Conservation (phyloP, 2,113 vertebrate species). For the Benthochromis sp. region DNA sequence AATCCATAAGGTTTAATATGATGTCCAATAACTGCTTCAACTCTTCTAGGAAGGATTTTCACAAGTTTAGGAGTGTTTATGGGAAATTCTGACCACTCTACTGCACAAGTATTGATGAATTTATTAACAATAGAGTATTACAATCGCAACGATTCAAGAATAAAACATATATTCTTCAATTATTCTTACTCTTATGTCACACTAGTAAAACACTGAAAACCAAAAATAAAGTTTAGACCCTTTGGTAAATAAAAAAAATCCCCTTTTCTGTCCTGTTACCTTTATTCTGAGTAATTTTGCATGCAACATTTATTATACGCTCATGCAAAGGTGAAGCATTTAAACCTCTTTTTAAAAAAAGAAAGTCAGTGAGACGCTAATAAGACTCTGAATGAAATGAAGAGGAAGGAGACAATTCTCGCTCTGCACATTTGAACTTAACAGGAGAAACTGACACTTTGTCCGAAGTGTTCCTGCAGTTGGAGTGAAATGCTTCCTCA, state of each 20-base stretch:
- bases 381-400: background rate
- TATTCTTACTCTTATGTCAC: background rate
- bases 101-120: background rate
- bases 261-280: background rate
- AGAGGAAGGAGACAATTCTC: background rate
- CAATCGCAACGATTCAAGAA: background rate
- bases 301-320: background rate
- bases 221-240: background rate
- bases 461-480: background rate
- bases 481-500: background rate
- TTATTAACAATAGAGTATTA: background rate
- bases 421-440: background rate
- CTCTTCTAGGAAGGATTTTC: background rate
- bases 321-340: background rate
- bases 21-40: background rate
- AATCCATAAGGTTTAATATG: background rate
- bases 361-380: background rate
- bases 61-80: background rate
- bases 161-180: background rate
- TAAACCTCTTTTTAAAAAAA: background rate
- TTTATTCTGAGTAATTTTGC: background rate
- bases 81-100: background rate
- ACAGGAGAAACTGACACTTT: slow-evolving; percentile 13
- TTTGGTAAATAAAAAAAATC: background rate
- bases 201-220: background rate